phyloP scores from a whole-genome alignment of 2,113 vertebrate genomes.

The Aptenodytes forsteri region DNA sequence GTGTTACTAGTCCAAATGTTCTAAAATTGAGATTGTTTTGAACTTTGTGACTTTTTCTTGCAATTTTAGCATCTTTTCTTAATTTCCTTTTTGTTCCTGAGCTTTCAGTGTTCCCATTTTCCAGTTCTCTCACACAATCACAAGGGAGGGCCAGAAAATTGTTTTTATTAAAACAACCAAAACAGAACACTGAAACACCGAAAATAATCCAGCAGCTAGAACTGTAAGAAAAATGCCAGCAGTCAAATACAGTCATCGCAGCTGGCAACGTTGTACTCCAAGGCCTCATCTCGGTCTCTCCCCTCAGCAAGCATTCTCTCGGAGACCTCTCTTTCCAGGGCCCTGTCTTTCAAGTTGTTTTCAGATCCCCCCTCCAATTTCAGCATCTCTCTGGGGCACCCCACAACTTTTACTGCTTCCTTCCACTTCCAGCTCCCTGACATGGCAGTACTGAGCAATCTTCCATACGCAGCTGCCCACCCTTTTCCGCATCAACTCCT shows the following conservation, averaged over 20 bases:
- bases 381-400: not conserved
- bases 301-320: not conserved
- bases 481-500: not conserved
- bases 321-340: not conserved
- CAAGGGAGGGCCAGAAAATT: not conserved
- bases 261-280: not conserved
- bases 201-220: not conserved
- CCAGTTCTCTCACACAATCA: not conserved
- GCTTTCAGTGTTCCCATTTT: not conserved
- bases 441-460: not conserved
- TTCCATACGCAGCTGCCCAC: not conserved
- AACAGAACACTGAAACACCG: not conserved
- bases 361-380: not conserved
- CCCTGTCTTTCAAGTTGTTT: not conserved
- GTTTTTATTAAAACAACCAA: not conserved
- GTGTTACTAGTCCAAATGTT: not conserved
- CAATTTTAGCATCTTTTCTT: not conserved
- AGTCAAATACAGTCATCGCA: not conserved
- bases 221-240: not conserved
- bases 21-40: not conserved
- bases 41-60: not conserved
- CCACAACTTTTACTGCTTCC: not conserved
- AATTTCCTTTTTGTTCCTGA: constrained; percentile 4
- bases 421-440: not conserved
- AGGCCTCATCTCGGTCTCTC: not conserved